Evolutionary conservation across 2,888 invertebrate genomes (phyloP).

Genomic region (Griposia aprilina): DNA sequence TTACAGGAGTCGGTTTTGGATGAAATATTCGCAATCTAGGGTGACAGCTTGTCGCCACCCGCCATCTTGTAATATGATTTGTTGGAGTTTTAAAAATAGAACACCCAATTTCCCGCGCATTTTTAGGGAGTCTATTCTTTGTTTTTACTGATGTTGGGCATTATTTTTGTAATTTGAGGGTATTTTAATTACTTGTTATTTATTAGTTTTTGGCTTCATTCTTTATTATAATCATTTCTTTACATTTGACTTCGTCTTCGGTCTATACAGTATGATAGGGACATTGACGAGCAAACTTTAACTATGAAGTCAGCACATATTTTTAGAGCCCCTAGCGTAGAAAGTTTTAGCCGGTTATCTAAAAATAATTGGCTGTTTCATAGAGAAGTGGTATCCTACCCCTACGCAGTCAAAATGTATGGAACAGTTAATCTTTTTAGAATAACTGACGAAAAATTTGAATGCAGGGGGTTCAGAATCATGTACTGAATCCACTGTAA

Average conservation of each 20-base stretch:
- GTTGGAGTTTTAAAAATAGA: constrained; percentile 49
- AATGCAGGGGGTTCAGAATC: too few relatives aligned
- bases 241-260: neutral
- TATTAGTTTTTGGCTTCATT: neutral
- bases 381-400: too few relatives aligned
- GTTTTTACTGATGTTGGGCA: neutral
- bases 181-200: neutral
- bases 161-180: neutral
- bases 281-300: neutral
- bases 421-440: too few relatives aligned
- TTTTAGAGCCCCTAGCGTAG: too few relatives aligned
- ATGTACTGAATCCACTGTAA: too few relatives aligned
- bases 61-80: constrained; percentile 58
- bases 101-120: constrained; percentile 19
- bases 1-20: constrained; percentile 19
- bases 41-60: constrained; percentile 36
- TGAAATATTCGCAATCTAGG: constrained; percentile 41
- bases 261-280: neutral
- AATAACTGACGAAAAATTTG: too few relatives aligned
- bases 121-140: constrained; percentile 27
- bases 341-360: too few relatives aligned
- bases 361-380: too few relatives aligned
- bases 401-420: too few relatives aligned
- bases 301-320: too few relatives aligned
- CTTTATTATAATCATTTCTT: neutral